Conservation (phyloP, 2,797 vertebrate genomes). For the Esox lucius region DNA sequence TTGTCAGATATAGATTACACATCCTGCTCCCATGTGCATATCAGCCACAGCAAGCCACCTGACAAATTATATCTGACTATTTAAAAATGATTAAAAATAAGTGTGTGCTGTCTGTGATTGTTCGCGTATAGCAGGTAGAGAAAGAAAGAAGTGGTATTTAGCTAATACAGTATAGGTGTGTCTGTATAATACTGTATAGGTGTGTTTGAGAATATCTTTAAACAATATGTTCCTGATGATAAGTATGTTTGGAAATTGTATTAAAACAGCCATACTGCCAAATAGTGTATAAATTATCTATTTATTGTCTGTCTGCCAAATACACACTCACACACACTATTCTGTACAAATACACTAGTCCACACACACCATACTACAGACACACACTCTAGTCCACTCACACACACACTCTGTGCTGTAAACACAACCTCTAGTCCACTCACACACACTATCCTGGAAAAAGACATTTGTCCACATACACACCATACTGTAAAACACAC, state of each 20-base stretch:
- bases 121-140: conserved; percentile 2
- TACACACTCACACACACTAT: neutral
- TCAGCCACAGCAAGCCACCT: conserved; percentile 69
- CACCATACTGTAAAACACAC: neutral
- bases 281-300: neutral
- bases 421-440: conserved; percentile 6
- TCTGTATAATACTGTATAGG: too few relatives aligned
- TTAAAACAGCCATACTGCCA: neutral
- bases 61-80: conserved; percentile 77
- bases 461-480: conserved; percentile 1
- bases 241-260: neutral
- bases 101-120: conserved; percentile 48
- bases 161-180: too few relatives aligned
- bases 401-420: conserved; percentile 13
- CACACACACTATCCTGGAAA: neutral
- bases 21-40: conserved; percentile 66
- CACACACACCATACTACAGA: neutral
- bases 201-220: neutral
- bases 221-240: neutral
- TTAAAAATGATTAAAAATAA: conserved; percentile 65
- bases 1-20: conserved; percentile 57
- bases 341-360: neutral
- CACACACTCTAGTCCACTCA: neutral
- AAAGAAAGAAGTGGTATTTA: too few relatives aligned
- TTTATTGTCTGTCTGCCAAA: neutral